Percentiles rank a stretch among this genome's conserved stretches.
Conservation (phyloP, 2,888 invertebrate genomes). For the Dryomyza anilis region DNA sequence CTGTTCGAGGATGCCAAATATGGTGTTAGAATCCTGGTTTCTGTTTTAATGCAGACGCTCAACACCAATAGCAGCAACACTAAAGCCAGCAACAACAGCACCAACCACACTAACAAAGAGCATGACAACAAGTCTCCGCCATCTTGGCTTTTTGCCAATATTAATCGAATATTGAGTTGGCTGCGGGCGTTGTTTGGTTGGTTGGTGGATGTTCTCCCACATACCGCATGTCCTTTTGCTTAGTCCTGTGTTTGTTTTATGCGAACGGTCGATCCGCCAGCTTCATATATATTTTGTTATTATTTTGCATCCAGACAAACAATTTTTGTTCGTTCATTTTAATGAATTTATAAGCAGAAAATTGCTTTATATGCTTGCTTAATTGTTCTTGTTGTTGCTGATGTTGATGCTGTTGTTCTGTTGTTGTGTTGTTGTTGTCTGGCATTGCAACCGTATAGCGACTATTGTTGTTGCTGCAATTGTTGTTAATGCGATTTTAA, state of each 20-base stretch:
- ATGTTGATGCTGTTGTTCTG: neutral
- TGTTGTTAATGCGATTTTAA: constrained; percentile 25
- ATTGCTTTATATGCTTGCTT: constrained; percentile 13
- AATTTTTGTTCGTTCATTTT: constrained; percentile 23
- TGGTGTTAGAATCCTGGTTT: too few species aligned
- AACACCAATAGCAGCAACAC: neutral
- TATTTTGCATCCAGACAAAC: too few species aligned
- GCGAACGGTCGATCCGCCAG: too few species aligned
- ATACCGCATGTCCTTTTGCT: neutral
- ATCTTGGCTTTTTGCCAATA: constrained; percentile 24
- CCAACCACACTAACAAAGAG: neutral
- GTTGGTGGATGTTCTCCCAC: too few species aligned
- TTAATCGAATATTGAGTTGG: constrained; percentile 23
- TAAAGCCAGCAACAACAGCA: neutral
- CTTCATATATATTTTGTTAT: too few species aligned
- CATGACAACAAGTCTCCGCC: too few species aligned
- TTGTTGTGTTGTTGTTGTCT: neutral
- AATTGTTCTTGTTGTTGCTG: neutral
- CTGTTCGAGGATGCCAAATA: too few species aligned
- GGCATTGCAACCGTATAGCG: neutral
- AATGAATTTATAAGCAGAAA: constrained; percentile 26
- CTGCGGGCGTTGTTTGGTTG: constrained; percentile 3
- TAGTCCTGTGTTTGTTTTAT: neutral
- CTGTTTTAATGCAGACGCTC: neutral
- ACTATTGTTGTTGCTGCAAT: constrained; percentile 10